phyloP scores from a whole-genome alignment of 2,113 vertebrate genomes.

The Melanotaenia duboulayi region DNA sequence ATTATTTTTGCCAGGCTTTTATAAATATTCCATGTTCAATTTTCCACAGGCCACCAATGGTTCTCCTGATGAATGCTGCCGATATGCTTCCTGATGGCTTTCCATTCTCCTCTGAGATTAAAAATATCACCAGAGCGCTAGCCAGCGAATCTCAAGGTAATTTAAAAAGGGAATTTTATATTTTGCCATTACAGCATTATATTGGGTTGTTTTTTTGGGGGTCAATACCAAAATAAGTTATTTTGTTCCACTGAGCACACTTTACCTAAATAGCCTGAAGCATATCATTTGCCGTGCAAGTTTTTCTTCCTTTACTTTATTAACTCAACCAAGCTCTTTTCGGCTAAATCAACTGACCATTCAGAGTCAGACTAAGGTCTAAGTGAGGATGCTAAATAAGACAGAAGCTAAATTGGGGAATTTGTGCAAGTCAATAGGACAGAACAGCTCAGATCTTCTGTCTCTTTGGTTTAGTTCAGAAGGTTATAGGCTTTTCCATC shows the following conservation, averaged over 20 bases:
- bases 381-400: no score
- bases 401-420: no score
- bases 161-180: background rate
- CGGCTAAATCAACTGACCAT: no score
- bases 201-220: background rate
- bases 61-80: slow-evolving; percentile 58
- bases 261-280: no score
- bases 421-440: no score
- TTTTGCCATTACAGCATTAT: background rate
- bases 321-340: no score
- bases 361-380: no score
- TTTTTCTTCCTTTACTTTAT: no score
- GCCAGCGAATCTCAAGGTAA: slow-evolving; percentile 77
- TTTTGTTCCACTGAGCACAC: no score
- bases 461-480: slow-evolving; percentile 7
- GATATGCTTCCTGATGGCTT: slow-evolving; percentile 69
- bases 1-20: slow-evolving; percentile 6
- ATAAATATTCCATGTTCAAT: slow-evolving; percentile 14
- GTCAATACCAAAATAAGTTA: background rate
- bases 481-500: slow-evolving; percentile 9
- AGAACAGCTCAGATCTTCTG: slow-evolving; percentile 9
- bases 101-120: slow-evolving; percentile 61
- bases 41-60: slow-evolving; percentile 58
- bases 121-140: slow-evolving; percentile 61
- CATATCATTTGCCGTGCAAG: background rate